Percentiles rank a stretch among this genome's conserved stretches.
Conservation (phyloP, 2,888 invertebrate species). For the Drosophila demipolita region DNA sequence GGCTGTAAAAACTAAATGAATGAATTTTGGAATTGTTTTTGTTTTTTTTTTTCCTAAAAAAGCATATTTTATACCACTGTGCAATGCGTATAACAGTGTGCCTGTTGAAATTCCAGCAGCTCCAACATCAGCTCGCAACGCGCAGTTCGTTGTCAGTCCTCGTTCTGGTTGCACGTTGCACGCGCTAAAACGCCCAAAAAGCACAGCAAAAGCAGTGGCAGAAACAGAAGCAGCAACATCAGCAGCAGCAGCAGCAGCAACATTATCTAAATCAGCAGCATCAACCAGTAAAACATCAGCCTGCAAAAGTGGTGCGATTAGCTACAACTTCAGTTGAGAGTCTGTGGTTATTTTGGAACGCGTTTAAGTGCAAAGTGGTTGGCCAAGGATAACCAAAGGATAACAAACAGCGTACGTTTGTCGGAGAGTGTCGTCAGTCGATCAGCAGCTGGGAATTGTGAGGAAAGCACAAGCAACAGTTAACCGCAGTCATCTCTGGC, state of each 20-base stretch:
- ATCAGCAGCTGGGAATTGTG: conserved; percentile 2
- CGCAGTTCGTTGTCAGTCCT: conserved; percentile 75
- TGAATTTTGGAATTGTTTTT: neutral
- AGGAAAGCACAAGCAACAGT: conserved; percentile 35
- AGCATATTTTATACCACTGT: conserved; percentile 1
- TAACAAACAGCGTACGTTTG: neutral
- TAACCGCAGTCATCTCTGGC: conserved; percentile 11
- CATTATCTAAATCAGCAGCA: neutral
- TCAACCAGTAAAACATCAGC: conserved; percentile 5
- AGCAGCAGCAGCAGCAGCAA: conserved; percentile 14
- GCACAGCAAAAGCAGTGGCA: conserved; percentile 5
- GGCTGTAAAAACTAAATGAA: neutral
- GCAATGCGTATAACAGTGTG: conserved; percentile 66
- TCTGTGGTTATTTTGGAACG: neutral
- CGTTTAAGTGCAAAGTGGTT: conserved; percentile 10
- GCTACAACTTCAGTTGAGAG: conserved; percentile 6
- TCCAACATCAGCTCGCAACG: conserved; percentile 57
- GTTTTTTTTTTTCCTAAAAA: too few species aligned
- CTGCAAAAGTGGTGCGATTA: conserved; percentile 30
- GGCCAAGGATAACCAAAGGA: neutral
- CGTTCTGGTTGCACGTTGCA: conserved; percentile 65
- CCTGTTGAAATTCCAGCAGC: conserved; percentile 62
- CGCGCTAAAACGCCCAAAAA: conserved; percentile 50
- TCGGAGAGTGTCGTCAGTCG: neutral
- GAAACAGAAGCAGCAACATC: neutral